Evolutionary conservation across 2,113 vertebrate genomes (phyloP), one percentile per base, ranked within the genome.

Genomic region (Lasiurus borealis): DNA sequence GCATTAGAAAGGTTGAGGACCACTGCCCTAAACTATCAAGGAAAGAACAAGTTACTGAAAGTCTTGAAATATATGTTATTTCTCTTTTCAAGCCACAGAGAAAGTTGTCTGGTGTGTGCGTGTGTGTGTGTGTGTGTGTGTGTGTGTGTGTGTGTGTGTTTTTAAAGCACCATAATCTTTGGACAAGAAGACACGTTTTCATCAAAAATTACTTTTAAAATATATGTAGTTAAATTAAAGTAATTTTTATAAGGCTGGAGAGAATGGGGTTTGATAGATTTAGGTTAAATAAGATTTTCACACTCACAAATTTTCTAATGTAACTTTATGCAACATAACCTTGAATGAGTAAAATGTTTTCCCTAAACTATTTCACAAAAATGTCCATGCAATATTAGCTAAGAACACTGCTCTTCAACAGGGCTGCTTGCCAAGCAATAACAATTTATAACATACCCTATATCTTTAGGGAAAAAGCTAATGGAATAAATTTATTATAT

Each of bases 261-360:
- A 57, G 8, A 18, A 23, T 68, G 18, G 14, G 12, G 1, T 62
- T 77, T 62, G 85, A 21, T 85, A 29, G 68, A 69, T 95, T 83
- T 87, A 83, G 8, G 81, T 93, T 73, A 90, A 93, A 36, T 95
- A 44, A 75, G 52, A 78, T 21, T 68, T 82, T 84, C 44, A 62
- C 82, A 88, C 48, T 87, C 62, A 77, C 46, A 80, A 34, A 83
- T 87, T 94, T 93, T 91, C 85, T 94, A 50, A 66, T 88, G 87
- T 95, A 95, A 88, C 68, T 78, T 94, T 40, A 88, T 59, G 5
- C 14, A 40, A 40, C 21, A 85, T 19, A 88, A 54, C 44, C 44
- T 78, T 34, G 21, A 92, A 48, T 84, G 44, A 69, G 15, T 62
- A 29, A 84, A 80, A 36, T 6, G 36, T 66, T 93, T 69, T 85